Evolutionary conservation across 2,797 vertebrate species (phyloP).

Genomic region (Lagocephalus sceleratus): DNA sequence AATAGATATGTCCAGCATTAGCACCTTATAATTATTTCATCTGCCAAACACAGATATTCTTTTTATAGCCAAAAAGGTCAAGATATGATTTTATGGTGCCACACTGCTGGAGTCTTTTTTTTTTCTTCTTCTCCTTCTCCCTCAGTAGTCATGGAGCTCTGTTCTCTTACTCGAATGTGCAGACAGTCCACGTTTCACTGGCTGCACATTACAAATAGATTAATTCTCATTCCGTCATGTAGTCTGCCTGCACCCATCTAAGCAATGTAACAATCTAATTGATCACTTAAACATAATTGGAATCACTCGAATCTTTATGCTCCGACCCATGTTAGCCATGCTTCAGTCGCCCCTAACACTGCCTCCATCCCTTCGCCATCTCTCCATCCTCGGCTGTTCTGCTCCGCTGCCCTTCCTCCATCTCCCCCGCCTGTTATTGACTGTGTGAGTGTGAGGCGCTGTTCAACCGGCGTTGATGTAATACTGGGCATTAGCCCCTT

Average conservation of each 20-base stretch:
- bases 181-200: slow-evolving; percentile 5
- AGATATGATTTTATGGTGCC: no score
- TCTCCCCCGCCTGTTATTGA: slow-evolving; percentile 69
- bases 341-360: slow-evolving; percentile 39
- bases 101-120: no score
- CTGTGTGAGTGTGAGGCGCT: slow-evolving; percentile 62
- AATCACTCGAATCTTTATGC: slow-evolving; percentile 54
- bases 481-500: slow-evolving; percentile 73
- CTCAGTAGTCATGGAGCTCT: no score
- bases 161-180: slow-evolving; percentile 10
- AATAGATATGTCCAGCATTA: no score
- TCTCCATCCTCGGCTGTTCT: slow-evolving; percentile 46
- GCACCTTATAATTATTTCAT: no score
- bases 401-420: slow-evolving; percentile 55
- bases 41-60: no score
- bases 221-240: slow-evolving; percentile 30
- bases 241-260: slow-evolving; percentile 48
- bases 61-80: no score
- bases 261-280: slow-evolving; percentile 54
- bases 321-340: slow-evolving; percentile 51
- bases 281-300: slow-evolving; percentile 59
- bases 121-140: no score
- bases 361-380: slow-evolving; percentile 2
- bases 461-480: slow-evolving; percentile 71
- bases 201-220: slow-evolving; percentile 22